phyloP scores from a whole-genome alignment of 2,888 invertebrate genomes.

The Limulus polyphemus region DNA sequence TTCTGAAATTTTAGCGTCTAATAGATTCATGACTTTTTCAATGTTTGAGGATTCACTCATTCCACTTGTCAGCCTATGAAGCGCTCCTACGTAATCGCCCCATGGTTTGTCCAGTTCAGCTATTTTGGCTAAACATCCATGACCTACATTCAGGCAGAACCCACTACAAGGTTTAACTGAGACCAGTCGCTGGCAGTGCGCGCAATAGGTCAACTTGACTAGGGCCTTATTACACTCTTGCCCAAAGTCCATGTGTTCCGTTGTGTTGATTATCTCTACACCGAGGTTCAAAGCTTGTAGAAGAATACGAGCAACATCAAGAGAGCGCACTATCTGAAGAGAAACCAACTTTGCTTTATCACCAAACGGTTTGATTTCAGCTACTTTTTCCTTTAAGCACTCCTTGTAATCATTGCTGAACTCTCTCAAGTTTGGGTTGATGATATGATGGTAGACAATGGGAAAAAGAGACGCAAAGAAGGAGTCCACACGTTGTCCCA shows the following conservation, averaged over 20 bases:
- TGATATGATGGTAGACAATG: conserved; percentile 51
- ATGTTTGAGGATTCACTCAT: conserved; percentile 47
- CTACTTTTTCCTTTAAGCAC: conserved; percentile 60
- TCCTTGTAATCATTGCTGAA: conserved; percentile 65
- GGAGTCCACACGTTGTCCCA: conserved; percentile 40
- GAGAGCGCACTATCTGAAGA: conserved; percentile 54
- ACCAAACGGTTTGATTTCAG: conserved; percentile 66
- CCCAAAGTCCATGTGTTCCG: conserved; percentile 37
- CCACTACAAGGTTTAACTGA: conserved; percentile 62
- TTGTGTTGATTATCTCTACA: conserved; percentile 45
- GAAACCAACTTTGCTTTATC: conserved; percentile 61
- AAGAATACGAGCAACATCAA: conserved; percentile 68
- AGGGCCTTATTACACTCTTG: conserved; percentile 57
- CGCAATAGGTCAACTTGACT: conserved; percentile 44
- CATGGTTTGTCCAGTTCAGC: conserved; percentile 64
- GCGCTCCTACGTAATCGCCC: conserved; percentile 72
- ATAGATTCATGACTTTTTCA: conserved; percentile 60
- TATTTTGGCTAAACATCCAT: conserved; percentile 66
- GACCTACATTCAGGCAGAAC: conserved; percentile 76
- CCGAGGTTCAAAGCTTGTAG: conserved; percentile 67
- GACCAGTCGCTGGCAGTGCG: conserved; percentile 56
- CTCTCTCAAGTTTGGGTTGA: conserved; percentile 43
- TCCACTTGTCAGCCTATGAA: conserved; percentile 51
- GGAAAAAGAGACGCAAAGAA: conserved; percentile 77
- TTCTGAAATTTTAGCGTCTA: conserved; percentile 72